These are phyloP conservation scores for Anomalospiza imberbis DNA, from an alignment of 2,797 vertebrate species.

Conservation along the genomic window DNA sequence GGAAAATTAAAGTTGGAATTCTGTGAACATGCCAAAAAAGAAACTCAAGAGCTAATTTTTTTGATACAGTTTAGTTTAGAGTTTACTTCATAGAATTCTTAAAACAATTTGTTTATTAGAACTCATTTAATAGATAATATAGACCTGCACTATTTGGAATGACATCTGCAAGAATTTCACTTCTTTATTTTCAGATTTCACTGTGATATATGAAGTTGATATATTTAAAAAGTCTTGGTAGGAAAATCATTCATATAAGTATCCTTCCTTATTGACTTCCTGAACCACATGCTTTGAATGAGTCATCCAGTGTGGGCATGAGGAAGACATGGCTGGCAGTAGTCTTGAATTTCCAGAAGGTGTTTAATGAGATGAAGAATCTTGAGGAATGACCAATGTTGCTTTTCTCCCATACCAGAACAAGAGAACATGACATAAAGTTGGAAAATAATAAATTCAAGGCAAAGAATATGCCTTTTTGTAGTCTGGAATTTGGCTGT, in stretches of 20 bases:
- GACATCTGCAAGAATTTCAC: not conserved
- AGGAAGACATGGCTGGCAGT: not conserved
- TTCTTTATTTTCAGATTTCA: not conserved
- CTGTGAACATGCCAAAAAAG: not conserved
- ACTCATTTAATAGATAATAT: accelerated
- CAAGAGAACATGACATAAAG: not conserved
- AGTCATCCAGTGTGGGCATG: not conserved
- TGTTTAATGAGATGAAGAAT: not conserved
- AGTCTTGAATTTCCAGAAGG: not conserved
- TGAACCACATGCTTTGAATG: not conserved
- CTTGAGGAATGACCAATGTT: not conserved
- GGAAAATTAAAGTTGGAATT: not conserved
- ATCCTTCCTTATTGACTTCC: not conserved
- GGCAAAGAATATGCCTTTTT: not conserved
- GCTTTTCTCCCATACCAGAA: not conserved
- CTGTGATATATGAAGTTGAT: not conserved
- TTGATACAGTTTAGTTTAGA: not conserved
- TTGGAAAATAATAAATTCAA: not conserved
- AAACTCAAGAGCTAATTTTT: not conserved
- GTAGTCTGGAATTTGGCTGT: not conserved
- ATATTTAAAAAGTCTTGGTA: not conserved
- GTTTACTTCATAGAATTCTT: not conserved
- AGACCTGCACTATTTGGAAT: not conserved
- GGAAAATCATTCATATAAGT: not conserved
- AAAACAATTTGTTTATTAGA: not conserved